Percentiles rank a stretch among this genome's conserved stretches.
These are phyloP conservation scores for Yponomeuta evonymella DNA, from an alignment of 2,888 invertebrate genomes.

Conservation along the genomic window DNA sequence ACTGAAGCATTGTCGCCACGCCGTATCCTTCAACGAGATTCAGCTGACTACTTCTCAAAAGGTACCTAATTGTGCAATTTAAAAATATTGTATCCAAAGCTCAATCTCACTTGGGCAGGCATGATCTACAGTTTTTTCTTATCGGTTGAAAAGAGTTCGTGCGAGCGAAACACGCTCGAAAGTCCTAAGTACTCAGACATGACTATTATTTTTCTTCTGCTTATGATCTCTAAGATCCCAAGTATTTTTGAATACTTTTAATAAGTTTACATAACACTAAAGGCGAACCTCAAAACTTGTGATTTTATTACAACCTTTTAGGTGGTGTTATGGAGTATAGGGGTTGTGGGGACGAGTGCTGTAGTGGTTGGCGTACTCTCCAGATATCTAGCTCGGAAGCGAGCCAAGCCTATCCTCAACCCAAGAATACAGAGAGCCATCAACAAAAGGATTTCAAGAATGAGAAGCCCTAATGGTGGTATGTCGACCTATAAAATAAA, in stretches of 20 bases:
- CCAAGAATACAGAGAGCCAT: constrained; percentile 73
- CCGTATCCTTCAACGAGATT: constrained; percentile 62
- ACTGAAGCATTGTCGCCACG: constrained; percentile 70
- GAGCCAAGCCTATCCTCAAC: constrained; percentile 79
- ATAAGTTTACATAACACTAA: no score
- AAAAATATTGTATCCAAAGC: not conserved
- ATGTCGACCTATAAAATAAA: constrained; percentile 16
- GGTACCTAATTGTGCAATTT: constrained; percentile 54
- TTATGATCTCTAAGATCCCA: no score
- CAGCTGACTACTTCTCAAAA: constrained; percentile 82
- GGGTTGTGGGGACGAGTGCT: constrained; percentile 82
- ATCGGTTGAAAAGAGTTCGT: no score
- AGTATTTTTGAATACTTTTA: no score
- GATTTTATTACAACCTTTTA: constrained; percentile 36
- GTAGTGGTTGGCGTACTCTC: constrained; percentile 89
- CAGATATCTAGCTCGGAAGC: constrained; percentile 83
- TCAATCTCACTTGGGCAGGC: no score
- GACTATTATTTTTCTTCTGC: no score
- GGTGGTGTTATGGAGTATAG: constrained; percentile 83
- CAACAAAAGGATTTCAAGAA: constrained; percentile 77
- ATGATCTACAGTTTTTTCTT: no score
- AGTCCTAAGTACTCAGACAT: no score
- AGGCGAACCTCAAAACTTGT: no score
- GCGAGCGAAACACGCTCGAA: no score
- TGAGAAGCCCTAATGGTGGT: constrained; percentile 83